Conservation (phyloP, 1,140 invertebrate species). For the Phymastichus coffea region DNA sequence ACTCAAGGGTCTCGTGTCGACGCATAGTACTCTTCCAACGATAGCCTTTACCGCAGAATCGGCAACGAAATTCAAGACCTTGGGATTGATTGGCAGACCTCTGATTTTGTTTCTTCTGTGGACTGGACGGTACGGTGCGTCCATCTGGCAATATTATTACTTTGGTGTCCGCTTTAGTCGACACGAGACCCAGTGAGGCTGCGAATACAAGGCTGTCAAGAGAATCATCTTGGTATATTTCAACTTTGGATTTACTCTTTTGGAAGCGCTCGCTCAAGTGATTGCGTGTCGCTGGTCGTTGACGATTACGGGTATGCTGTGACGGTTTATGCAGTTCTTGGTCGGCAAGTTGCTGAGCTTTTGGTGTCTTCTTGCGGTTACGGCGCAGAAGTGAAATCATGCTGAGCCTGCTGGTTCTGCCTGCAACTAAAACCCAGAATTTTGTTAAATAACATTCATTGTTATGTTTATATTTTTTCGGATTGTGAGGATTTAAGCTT, state of each 20-base stretch:
- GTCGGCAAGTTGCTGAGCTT: conserved; percentile 14
- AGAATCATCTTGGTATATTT: conserved; percentile 31
- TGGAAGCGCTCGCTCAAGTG: conserved; percentile 36
- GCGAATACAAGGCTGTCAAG: conserved; percentile 50
- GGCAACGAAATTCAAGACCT: conserved; percentile 64
- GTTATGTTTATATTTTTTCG: too few species aligned
- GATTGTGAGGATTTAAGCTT: too few species aligned
- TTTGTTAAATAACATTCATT: too few species aligned
- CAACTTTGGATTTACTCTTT: conserved; percentile 1
- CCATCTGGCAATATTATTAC: too few species aligned
- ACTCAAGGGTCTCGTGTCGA: conserved; percentile 81
- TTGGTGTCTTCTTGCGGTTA: conserved; percentile 5
- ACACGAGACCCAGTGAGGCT: conserved; percentile 50
- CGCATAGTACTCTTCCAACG: conserved; percentile 80
- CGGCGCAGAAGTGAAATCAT: conserved; percentile 26
- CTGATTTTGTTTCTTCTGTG: not conserved
- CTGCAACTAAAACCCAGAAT: conserved; percentile 21
- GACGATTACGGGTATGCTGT: conserved; percentile 14
- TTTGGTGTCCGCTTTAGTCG: conserved; percentile 29
- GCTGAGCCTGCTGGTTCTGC: conserved; percentile 27
- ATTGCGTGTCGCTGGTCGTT: conserved; percentile 32
- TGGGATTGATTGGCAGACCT: not conserved
- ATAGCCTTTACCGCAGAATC: conserved; percentile 78
- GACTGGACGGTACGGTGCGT: not conserved
- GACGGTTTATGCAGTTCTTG: too few species aligned